These are phyloP conservation scores for Sarcophaga peregrina DNA, from an alignment of 1,140 invertebrate species.

Conservation along the genomic window DNA sequence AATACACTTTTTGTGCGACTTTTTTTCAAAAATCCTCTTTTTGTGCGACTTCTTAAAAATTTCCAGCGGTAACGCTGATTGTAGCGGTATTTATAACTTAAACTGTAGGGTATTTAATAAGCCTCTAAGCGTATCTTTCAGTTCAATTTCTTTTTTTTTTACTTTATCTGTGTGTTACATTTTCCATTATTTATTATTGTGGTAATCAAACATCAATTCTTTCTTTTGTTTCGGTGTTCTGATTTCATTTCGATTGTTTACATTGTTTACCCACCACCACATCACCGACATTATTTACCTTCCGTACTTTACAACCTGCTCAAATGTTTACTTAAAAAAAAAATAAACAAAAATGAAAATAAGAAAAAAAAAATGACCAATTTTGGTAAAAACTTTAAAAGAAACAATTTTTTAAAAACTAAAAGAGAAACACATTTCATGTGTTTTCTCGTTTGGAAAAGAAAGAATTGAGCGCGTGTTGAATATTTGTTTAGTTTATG, in stretches of 20 bases:
- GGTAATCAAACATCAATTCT: background rate
- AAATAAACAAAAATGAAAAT: background rate
- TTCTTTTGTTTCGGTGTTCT: background rate
- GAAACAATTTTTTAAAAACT: too few species aligned
- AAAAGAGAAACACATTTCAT: too few species aligned
- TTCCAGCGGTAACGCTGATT: too few species aligned
- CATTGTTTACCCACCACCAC: background rate
- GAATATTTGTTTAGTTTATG: constrained; percentile 6
- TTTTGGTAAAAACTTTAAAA: too few species aligned
- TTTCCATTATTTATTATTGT: background rate
- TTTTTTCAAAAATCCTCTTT: too few species aligned
- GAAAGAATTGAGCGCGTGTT: background rate
- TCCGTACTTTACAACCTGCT: background rate
- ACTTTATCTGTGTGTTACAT: background rate
- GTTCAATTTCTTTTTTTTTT: background rate
- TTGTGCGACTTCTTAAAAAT: too few species aligned
- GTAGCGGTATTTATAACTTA: too few species aligned
- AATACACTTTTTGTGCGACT: too few species aligned
- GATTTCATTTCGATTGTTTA: constrained; percentile 6
- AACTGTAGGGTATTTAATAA: background rate
- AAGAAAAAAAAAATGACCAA: too few species aligned
- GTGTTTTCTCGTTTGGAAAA: background rate
- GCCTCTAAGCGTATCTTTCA: background rate
- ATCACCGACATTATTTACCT: background rate
- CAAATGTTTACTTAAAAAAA: background rate